These are phyloP conservation scores for Noctua pronuba DNA, from an alignment of 2,888 invertebrate species.

Conservation along the genomic window DNA sequence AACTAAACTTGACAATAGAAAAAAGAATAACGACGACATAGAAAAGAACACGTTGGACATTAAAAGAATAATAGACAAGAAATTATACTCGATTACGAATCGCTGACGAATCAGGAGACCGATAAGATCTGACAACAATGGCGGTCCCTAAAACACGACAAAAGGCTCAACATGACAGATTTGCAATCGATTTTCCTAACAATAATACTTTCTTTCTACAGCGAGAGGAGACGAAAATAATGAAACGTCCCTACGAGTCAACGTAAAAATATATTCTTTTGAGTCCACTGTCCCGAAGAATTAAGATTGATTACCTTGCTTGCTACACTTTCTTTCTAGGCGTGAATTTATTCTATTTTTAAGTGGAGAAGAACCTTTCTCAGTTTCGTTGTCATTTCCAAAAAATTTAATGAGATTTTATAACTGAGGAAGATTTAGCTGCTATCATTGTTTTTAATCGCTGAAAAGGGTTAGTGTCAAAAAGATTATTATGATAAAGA, in stretches of 20 bases:
- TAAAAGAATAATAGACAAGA: slow-evolving; percentile 37
- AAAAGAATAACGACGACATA: slow-evolving; percentile 2
- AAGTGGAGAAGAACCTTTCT: slow-evolving; percentile 60
- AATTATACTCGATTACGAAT: slow-evolving; percentile 29
- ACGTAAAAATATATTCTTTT: slow-evolving; percentile 80
- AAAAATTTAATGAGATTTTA: slow-evolving; percentile 64
- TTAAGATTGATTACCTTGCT: slow-evolving; percentile 81
- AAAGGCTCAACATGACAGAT: slow-evolving; percentile 55
- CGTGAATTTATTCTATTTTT: slow-evolving; percentile 71
- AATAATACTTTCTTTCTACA: slow-evolving; percentile 56
- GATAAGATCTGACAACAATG: slow-evolving; percentile 54
- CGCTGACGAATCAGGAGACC: slow-evolving; percentile 33
- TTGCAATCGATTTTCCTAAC: slow-evolving; percentile 54
- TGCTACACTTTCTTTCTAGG: slow-evolving; percentile 67
- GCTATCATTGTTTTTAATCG: slow-evolving; percentile 63
- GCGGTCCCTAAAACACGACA: slow-evolving; percentile 45
- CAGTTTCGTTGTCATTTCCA: slow-evolving; percentile 60
- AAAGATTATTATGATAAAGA: slow-evolving; percentile 54
- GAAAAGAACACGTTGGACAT: slow-evolving; percentile 16
- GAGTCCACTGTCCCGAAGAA: slow-evolving; percentile 79
- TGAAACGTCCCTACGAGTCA: slow-evolving; percentile 72
- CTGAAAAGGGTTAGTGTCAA: slow-evolving; percentile 54
- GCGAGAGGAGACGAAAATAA: slow-evolving; percentile 68
- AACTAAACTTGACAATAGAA: background rate
- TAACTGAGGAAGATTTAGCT: slow-evolving; percentile 47